Conservation (phyloP, 2,113 vertebrate species). For the Istiophorus platypterus region DNA sequence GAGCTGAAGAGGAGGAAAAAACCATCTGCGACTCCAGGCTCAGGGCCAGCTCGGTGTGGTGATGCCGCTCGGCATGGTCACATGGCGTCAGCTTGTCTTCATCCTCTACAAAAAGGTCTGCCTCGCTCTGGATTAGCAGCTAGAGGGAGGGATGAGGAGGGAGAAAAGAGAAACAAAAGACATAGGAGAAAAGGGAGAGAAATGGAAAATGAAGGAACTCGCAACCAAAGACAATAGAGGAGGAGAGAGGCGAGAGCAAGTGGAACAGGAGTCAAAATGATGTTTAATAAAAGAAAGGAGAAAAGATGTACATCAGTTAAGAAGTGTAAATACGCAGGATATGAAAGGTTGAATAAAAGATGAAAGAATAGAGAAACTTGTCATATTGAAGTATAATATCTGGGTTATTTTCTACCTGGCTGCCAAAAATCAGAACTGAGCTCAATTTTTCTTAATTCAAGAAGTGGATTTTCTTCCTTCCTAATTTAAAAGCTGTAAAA, state of each 20-base stretch:
- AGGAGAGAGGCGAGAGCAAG: neutral
- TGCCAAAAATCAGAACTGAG: neutral
- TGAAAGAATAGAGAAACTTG: slow-evolving; percentile 2
- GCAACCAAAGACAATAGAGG: slow-evolving; percentile 28
- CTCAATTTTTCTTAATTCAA: slow-evolving; percentile 19
- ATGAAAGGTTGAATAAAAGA: neutral
- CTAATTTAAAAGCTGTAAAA: slow-evolving; percentile 14
- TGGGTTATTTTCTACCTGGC: slow-evolving; percentile 2
- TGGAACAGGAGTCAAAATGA: neutral
- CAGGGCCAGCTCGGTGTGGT: slow-evolving; percentile 82
- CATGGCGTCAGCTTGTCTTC: slow-evolving; percentile 81
- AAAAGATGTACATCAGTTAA: neutral
- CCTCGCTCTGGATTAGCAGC: slow-evolving; percentile 80
- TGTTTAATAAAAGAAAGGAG: neutral
- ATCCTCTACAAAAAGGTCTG: slow-evolving; percentile 81
- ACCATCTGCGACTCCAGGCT: slow-evolving; percentile 84
- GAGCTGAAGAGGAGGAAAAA: slow-evolving; percentile 77
- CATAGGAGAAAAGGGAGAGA: neutral
- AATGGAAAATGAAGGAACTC: slow-evolving; percentile 12
- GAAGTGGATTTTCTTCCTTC: slow-evolving; percentile 14
- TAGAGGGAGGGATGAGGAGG: slow-evolving; percentile 15
- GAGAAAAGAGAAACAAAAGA: neutral
- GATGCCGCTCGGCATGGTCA: slow-evolving; percentile 80
- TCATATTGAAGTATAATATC: slow-evolving; percentile 15
- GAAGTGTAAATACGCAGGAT: neutral